Conservation (phyloP, 1,140 invertebrate genomes). For the Aphis craccivora region DNA sequence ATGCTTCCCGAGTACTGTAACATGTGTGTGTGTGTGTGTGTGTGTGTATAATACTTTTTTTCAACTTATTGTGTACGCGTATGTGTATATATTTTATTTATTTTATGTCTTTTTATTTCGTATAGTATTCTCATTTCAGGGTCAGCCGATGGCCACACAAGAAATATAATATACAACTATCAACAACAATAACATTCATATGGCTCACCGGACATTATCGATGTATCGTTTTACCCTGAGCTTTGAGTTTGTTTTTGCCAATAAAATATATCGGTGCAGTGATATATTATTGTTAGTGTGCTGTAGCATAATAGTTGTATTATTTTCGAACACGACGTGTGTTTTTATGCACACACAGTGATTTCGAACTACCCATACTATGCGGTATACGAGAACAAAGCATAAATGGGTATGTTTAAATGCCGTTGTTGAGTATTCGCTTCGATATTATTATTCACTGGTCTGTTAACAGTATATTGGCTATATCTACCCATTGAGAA, state of each 20-base stretch:
- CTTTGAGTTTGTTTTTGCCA: neutral
- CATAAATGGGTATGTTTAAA: neutral
- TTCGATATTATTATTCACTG: neutral
- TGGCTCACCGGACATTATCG: neutral
- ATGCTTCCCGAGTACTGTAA: neutral
- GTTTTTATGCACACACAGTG: too few species aligned
- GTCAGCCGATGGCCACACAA: conserved; percentile 27
- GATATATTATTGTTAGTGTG: neutral
- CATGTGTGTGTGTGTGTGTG: neutral
- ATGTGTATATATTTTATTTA: neutral
- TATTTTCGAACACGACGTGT: neutral
- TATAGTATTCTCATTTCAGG: neutral
- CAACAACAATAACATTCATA: conserved; percentile 14
- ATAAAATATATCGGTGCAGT: neutral
- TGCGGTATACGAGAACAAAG: neutral
- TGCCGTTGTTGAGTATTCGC: neutral
- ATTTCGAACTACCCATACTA: neutral
- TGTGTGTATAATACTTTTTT: neutral
- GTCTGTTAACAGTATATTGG: too few species aligned
- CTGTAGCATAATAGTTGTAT: neutral
- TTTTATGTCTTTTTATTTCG: conserved; percentile 29
- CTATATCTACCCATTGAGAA: too few species aligned
- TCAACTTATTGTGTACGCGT: neutral
- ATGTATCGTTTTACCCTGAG: neutral
- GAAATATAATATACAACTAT: neutral